Evolutionary conservation across 2,888 invertebrate species (phyloP).

Genomic region (Stenodera caucasica): DNA sequence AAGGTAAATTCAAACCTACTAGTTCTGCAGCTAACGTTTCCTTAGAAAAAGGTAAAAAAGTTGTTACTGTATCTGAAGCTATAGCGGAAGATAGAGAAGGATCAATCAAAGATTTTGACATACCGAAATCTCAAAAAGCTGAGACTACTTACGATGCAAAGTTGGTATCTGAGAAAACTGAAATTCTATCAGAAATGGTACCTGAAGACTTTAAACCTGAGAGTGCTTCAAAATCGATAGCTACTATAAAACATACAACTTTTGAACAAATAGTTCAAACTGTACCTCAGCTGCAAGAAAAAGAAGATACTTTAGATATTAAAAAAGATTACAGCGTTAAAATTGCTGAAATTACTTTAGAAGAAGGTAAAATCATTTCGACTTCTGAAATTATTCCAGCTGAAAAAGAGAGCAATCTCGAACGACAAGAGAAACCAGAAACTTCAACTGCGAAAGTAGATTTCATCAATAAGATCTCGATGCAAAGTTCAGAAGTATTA

Average conservation of each 20-base stretch:
- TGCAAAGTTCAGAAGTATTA: conserved; percentile 49
- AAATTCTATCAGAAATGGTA: conserved; percentile 22
- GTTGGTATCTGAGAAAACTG: conserved; percentile 53
- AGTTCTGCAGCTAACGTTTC: conserved; percentile 55
- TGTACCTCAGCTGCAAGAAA: conserved; percentile 49
- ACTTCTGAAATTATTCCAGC: conserved; percentile 58
- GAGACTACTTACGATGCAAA: conserved; percentile 49
- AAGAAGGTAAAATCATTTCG: conserved; percentile 53
- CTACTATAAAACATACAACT: conserved; percentile 46
- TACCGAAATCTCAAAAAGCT: conserved; percentile 49
- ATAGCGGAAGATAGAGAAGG: conserved; percentile 50
- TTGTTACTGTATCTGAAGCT: conserved; percentile 53
- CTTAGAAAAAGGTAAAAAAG: conserved; percentile 58
- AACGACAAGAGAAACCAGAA: conserved; percentile 45
- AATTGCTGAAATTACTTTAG: conserved; percentile 54
- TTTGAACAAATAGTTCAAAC: conserved; percentile 47
- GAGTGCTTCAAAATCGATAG: conserved; percentile 31
- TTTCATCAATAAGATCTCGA: conserved; percentile 56
- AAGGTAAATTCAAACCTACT: conserved; percentile 56
- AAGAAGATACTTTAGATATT: conserved; percentile 41
- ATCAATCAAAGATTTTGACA: conserved; percentile 35
- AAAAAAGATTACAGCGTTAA: conserved; percentile 39
- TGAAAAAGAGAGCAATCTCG: conserved; percentile 56
- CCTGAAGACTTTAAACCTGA: conserved; percentile 28
- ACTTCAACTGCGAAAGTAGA: conserved; percentile 45